Evolutionary conservation across 2,888 invertebrate species (phyloP), one percentile per base, ranked within the genome.

Genomic region (Spodoptera exigua): DNA sequence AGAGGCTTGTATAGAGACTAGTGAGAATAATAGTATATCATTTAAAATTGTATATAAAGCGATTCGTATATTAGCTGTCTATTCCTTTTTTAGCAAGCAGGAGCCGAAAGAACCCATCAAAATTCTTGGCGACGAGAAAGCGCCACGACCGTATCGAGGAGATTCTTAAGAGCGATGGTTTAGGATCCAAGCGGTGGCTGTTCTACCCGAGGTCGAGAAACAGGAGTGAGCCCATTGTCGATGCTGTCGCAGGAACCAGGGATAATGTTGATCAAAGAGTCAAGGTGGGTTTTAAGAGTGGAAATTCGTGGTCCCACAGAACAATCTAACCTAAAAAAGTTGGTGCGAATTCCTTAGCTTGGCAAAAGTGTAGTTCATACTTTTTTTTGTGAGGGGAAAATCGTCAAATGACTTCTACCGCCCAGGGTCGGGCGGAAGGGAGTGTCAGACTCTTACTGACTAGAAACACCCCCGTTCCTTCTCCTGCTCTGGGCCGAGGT

Each of bases 141-240:
- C 87, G 86, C 0, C 92, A 90, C 67, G 91, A 93, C 37, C 87
- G 86, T 0, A 78, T 94, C 11, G 87, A 92, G 40, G 92, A 93
- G 78, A 64, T 89, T 0, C 74, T 93, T n/a, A 92, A 93, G 67
- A 86, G 84, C 10, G 93, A 94, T 56, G 89, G 93, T 0, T 82
- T 92, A 0, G 93, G 93, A 0, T 93, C 93, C 2, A 94, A 93
- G 54, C 78, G 84, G 3, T 93, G 93, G 93, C 61, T 89, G 37
- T 92, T 93, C 70, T 94, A 94, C 56, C 93, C 93, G 0, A 81
- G 93, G 11, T 18, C 69, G 0, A 76, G 79, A 18, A 61, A 43
- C 7, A 53, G 44, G 4, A 73, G 65, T 1, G 83, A 82, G 3
- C 66, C 74, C 0, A 71, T 60, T 5, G 16, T 16, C 17, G 60